Evolutionary conservation across 2,888 invertebrate genomes (phyloP), one percentile per base, ranked within the genome.

Genomic region (Neoaliturus tenellus): DNA sequence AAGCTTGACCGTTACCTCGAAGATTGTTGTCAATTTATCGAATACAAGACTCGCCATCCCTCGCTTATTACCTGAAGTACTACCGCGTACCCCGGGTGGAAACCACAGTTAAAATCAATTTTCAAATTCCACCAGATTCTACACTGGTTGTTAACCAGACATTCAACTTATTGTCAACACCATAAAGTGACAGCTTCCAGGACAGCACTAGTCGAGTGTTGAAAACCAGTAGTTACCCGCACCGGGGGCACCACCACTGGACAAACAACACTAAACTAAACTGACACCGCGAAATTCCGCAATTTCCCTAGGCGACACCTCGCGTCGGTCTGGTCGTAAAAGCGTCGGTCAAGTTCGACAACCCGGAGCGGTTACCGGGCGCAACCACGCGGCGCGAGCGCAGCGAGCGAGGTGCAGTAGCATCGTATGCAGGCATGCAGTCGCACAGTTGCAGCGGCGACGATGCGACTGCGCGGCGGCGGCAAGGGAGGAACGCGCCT

Each of bases 281-380:
- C 31, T n/a, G n/a, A 28, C 51, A 20, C 23, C 51, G 28, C 17
- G 28, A 62, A 62, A 28, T 62, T 62, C 28, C 62, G 31, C 62
- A 62, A 62, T 62, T 62, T 62, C 28, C 62, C 28, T 55, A 28
- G 62, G 62, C 31, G 51, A 51, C 51, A 51, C n/a, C 23, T 20
- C 48, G 48, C 51, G 62, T 62, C 31, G 28, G 6, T 5, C 20
- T 6, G 55, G 6, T 8, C 39, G 5, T 39, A 12, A 39, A 5
- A 12, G 39, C 39, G 39, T 39, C 39, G 5, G 39, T 39, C 39
- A 62, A 31, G 62, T 62, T 62, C 62, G 62, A 62, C 62, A 62
- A 62, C 62, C 62, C 28, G 1, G 1, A 31, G 62, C 14, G 62
- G 31, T 62, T 62, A 62, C n/a, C 31, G 8, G 5, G 62, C 20